A percentile compares a stretch with the other conserved stretches of the same genome.
phyloP scores from a whole-genome alignment of 1,140 invertebrate species.

The Uloborus diversus region DNA sequence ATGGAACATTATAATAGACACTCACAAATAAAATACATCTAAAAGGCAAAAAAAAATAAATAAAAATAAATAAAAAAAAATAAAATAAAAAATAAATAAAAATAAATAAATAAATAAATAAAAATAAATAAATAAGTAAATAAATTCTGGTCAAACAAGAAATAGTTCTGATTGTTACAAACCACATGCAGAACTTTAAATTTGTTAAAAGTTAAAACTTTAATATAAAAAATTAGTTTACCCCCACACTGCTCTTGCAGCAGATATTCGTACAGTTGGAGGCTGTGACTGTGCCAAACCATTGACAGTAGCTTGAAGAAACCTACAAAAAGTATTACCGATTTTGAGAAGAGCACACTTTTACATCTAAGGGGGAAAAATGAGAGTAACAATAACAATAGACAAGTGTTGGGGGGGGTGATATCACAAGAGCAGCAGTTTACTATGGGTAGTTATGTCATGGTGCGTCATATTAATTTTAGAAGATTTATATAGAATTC shows the following conservation, averaged over 20 bases:
- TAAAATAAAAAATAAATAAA: neutral
- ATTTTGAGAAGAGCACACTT: no score
- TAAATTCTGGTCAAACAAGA: no score
- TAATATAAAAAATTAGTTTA: conserved; percentile 18
- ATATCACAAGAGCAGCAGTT: no score
- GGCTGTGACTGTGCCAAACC: conserved; percentile 71
- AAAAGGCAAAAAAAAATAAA: neutral
- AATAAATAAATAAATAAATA: neutral
- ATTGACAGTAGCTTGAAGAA: conserved; percentile 73
- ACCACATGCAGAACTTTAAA: neutral
- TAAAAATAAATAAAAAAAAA: conserved; percentile 2
- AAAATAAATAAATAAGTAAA: no score
- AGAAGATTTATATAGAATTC: no score
- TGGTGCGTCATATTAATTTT: no score
- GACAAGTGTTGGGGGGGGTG: no score
- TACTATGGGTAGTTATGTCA: no score
- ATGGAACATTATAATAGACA: no score
- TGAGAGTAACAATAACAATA: neutral
- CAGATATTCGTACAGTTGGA: conserved; percentile 67
- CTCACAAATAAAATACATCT: no score
- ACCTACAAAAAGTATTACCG: conserved; percentile 67
- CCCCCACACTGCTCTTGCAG: conserved; percentile 65
- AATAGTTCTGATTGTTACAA: no score
- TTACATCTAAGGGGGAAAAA: neutral
- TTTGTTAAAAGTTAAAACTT: neutral